Evolutionary conservation across 2,888 invertebrate species (phyloP).

Genomic region (Boloria euphrosyne): DNA sequence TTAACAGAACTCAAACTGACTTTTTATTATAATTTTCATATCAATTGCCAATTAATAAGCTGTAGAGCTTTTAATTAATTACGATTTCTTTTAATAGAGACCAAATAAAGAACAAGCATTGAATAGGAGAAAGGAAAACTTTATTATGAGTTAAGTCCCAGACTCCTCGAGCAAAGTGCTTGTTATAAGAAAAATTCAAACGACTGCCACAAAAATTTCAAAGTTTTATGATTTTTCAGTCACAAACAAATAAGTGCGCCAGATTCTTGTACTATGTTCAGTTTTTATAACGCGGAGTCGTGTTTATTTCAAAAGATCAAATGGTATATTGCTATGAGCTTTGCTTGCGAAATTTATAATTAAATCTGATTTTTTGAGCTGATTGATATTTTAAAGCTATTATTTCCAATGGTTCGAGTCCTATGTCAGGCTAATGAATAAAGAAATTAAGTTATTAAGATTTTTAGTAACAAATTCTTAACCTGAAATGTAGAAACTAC

Average conservation of each 20-base stretch:
- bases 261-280: neutral
- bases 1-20: too few species aligned
- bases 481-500: too few species aligned
- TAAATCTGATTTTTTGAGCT: too few species aligned
- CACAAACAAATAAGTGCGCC: neutral
- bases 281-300: neutral
- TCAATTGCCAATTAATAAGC: slow-evolving; percentile 1
- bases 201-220: slow-evolving; percentile 14
- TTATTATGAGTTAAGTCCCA: slow-evolving; percentile 17
- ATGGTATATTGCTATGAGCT: too few species aligned
- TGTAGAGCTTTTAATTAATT: neutral
- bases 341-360: too few species aligned
- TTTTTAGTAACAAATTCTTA: too few species aligned
- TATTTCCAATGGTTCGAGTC: too few species aligned
- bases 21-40: neutral
- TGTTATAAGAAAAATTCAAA: slow-evolving; percentile 18
- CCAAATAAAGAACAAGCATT: slow-evolving; percentile 2
- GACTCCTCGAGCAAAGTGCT: slow-evolving; percentile 17
- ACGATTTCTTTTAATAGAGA: neutral
- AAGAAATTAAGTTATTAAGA: too few species aligned
- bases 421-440: too few species aligned
- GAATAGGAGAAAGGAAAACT: slow-evolving; percentile 13
- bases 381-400: too few species aligned
- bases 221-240: slow-evolving; percentile 5
- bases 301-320: neutral